Evolutionary conservation across 1,140 invertebrate species (phyloP).

Genomic region (Steinernema khuongi): DNA sequence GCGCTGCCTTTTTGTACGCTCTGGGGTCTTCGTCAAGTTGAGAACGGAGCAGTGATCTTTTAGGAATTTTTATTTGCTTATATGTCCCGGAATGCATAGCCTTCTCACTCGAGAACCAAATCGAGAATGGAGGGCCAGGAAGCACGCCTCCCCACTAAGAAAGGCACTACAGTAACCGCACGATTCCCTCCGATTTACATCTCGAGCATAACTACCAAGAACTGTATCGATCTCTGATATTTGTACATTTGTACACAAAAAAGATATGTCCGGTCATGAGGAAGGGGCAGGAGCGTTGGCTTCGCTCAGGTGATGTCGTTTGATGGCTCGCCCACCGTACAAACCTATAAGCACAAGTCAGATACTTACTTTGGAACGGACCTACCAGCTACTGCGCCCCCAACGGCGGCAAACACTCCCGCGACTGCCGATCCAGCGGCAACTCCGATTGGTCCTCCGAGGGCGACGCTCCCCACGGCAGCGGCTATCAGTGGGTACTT

Average conservation of each 20-base stretch:
- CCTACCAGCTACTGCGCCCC: conserved; percentile 42
- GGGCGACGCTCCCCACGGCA: conserved; percentile 41
- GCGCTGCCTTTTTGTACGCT: no score
- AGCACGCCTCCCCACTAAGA: no score
- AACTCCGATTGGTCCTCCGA: conserved; percentile 46
- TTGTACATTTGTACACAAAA: background rate
- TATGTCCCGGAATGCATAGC: no score
- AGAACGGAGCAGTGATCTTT: no score
- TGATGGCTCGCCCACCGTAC: conserved; percentile 30
- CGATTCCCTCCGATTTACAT: no score
- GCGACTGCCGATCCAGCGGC: conserved; percentile 45
- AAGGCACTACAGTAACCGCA: no score
- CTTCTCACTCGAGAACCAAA: no score
- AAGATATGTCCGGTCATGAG: background rate
- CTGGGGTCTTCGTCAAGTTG: no score
- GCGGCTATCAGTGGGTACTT: conserved; percentile 43
- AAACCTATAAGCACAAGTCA: conserved; percentile 33
- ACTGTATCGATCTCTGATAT: no score
- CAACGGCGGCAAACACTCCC: conserved; percentile 42
- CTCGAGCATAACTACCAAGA: no score
- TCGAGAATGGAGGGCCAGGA: no score
- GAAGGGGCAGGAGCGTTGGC: background rate
- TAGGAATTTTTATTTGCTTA: no score
- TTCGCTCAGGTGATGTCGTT: conserved; percentile 5
- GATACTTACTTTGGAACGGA: background rate